Conservation (phyloP, 2,888 invertebrate species). For the Sesia apiformis region DNA sequence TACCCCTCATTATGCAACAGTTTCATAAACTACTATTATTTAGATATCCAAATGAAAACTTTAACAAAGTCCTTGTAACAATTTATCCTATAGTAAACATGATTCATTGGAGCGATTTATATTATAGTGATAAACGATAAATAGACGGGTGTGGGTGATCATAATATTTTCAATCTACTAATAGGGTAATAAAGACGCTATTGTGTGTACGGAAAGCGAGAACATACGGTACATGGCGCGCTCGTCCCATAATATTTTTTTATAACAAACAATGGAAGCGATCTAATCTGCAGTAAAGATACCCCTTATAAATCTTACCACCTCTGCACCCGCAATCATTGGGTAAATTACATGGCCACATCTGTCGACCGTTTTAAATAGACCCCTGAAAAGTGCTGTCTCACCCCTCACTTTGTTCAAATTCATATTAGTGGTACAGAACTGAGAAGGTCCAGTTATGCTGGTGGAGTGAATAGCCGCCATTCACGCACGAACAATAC, state of each 20-base stretch:
- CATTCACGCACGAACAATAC: conserved; percentile 24
- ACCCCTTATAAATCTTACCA: conserved; percentile 14
- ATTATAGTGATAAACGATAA: too few relatives aligned
- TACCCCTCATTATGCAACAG: too few relatives aligned
- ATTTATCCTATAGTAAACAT: too few relatives aligned
- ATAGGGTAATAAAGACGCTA: neutral
- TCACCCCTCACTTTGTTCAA: neutral
- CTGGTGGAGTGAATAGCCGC: conserved; percentile 17
- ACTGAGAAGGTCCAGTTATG: conserved; percentile 13
- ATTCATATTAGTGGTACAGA: neutral
- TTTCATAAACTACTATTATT: too few relatives aligned
- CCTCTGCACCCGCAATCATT: conserved; percentile 13
- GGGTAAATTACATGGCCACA: conserved; percentile 16
- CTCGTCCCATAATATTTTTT: neutral
- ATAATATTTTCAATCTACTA: neutral
- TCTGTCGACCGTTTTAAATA: conserved; percentile 5
- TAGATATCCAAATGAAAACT: too few relatives aligned
- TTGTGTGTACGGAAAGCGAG: too few relatives aligned
- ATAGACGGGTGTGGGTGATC: neutral
- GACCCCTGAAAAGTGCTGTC: conserved; percentile 2
- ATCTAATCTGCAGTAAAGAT: conserved; percentile 10
- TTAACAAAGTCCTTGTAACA: too few relatives aligned
- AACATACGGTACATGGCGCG: too few relatives aligned
- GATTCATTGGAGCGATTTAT: too few relatives aligned
- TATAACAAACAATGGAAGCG: conserved; percentile 9